Evolutionary conservation across 2,888 invertebrate genomes (phyloP), one percentile per base, ranked within the genome.

Genomic region (Hetaerina titia): DNA sequence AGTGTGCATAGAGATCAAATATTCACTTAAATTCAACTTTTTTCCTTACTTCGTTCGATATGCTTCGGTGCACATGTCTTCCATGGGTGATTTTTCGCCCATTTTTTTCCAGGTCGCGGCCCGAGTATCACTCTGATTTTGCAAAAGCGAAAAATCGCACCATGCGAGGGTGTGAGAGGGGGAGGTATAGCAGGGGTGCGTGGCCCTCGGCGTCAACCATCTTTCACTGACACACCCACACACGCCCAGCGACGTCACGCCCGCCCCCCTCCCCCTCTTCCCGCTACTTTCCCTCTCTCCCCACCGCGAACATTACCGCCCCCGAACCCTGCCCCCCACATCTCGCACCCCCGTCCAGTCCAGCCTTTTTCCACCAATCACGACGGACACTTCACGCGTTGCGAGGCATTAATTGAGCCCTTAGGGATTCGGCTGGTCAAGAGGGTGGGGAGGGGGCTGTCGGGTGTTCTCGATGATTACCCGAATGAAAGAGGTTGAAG

Each of bases 331-430:
- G 17, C 31, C 45, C 90, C 17, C 31, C 45, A 9, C 31, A 45
- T 8, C 22, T 90, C 63, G 0, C 0, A 19, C 90, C 19, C 31
- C 22, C 56, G 7, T 8, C 45, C 45, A 7, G 11, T 1, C 64
- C 22, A 45, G 56, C 69, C 56, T 69, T 69, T 92, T 64, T 92
- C 45, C 22, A 45, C 69, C 92, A 74, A 74, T 69, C 69, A 89
- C 89, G 57, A n/a, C 89, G 58, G 89, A 89, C 58, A 74, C 92
- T 92, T 92, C 92, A 92, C 92, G 69, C 92, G 92, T 56, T 92
- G 92, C 69, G 69, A 74, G 92, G 92, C 92, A 92, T 92, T 92
- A 92, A 92, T 92, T 92, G 92, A 64, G 69, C 92, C 92, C 92
- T 92, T n/a, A 92, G 92, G 92, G 69, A 92, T 64, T 56, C 64